A percentile compares a stretch with the other conserved stretches of the same genome.
Evolutionary conservation across 2,888 invertebrate species (phyloP).

Genomic region (Lagria hirta): DNA sequence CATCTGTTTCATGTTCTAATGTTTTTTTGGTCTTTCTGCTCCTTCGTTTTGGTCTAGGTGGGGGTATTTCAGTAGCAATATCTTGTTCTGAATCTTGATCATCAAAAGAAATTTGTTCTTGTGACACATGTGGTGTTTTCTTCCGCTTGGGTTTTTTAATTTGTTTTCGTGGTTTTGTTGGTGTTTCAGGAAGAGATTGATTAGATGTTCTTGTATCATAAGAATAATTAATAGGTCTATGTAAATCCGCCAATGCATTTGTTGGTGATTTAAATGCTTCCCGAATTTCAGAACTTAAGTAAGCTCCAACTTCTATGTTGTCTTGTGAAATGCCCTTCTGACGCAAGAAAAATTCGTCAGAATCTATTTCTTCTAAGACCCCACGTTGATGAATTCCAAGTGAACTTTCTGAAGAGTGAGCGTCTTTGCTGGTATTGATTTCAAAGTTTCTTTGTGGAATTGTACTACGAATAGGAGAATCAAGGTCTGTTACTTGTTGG

Average conservation of each 20-base stretch:
- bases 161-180: slow-evolving; percentile 58
- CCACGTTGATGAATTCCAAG: slow-evolving; percentile 60
- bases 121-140: slow-evolving; percentile 52
- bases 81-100: slow-evolving; percentile 45
- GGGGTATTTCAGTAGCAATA: slow-evolving; percentile 43
- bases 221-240: slow-evolving; percentile 29
- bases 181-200: slow-evolving; percentile 52
- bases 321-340: slow-evolving; percentile 81
- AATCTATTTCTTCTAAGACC: slow-evolving; percentile 82
- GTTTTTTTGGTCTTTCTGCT: slow-evolving; percentile 50
- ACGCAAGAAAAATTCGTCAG: slow-evolving; percentile 83
- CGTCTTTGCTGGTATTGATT: slow-evolving; percentile 55
- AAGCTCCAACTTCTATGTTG: slow-evolving; percentile 76
- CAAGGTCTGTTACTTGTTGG: slow-evolving; percentile 41
- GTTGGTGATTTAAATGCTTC: slow-evolving; percentile 71
- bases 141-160: slow-evolving; percentile 52
- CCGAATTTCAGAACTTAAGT: slow-evolving; percentile 76
- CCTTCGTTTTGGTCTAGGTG: slow-evolving; percentile 60
- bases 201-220: slow-evolving; percentile 41
- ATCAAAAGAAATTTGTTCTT: slow-evolving; percentile 44
- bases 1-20: slow-evolving; percentile 36
- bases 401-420: slow-evolving; percentile 64
- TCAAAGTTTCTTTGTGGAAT: slow-evolving; percentile 49
- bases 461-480: slow-evolving; percentile 44
- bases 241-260: slow-evolving; percentile 67